These are phyloP conservation scores for Euspilapteryx auroguttella DNA, from an alignment of 2,888 invertebrate species.

Conservation along the genomic window DNA sequence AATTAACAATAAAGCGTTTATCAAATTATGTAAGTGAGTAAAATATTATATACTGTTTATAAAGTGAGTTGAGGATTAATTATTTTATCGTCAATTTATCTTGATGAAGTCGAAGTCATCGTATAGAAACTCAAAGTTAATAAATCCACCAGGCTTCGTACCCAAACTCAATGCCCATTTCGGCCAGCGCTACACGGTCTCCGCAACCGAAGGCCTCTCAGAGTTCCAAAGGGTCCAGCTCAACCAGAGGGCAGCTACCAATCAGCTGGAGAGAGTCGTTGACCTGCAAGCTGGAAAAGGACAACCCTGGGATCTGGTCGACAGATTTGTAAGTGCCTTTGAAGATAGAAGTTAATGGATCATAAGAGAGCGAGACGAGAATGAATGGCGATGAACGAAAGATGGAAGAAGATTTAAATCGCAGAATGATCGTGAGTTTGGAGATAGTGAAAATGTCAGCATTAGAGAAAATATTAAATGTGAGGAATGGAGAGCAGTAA, in stretches of 20 bases:
- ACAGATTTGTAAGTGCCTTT: slow-evolving; percentile 65
- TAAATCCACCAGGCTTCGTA: slow-evolving; percentile 62
- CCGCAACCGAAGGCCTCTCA: slow-evolving; percentile 72
- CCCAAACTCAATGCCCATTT: slow-evolving; percentile 68
- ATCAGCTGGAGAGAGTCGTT: slow-evolving; percentile 61
- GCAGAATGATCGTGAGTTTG: too few relatives aligned
- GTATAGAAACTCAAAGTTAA: too few relatives aligned
- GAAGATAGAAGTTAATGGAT: slow-evolving; percentile 1
- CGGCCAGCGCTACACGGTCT: slow-evolving; percentile 72
- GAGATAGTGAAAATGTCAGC: too few relatives aligned
- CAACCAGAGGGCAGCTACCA: slow-evolving; percentile 57
- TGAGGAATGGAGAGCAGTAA: too few relatives aligned
- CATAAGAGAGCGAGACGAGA: neutral
- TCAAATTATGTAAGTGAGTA: too few relatives aligned
- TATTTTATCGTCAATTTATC: too few relatives aligned
- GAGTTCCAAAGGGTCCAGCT: slow-evolving; percentile 69
- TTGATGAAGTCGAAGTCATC: too few relatives aligned
- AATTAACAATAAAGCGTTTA: too few relatives aligned
- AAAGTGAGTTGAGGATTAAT: too few relatives aligned
- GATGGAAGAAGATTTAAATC: slow-evolving; percentile 3
- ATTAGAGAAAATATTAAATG: too few relatives aligned
- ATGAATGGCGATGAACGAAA: slow-evolving; percentile 7
- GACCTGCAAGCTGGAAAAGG: slow-evolving; percentile 65
- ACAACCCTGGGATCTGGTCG: slow-evolving; percentile 63
- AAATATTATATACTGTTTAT: too few relatives aligned